A percentile compares a stretch with the other conserved stretches of the same genome.
These are phyloP conservation scores for Nicator chloris DNA, from an alignment of 2,113 vertebrate species.

Conservation along the genomic window DNA sequence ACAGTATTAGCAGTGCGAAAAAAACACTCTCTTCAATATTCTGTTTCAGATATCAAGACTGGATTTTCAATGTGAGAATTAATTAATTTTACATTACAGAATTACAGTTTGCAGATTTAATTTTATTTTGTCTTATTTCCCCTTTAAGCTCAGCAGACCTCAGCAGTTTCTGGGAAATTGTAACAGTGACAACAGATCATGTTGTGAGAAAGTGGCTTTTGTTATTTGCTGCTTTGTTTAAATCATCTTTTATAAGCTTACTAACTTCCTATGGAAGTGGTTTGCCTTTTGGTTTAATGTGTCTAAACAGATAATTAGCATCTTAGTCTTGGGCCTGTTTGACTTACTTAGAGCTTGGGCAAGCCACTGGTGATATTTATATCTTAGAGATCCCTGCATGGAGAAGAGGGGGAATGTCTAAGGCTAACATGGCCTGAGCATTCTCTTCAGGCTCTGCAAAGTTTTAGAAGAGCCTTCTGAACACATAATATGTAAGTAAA, in stretches of 20 bases:
- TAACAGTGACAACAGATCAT: background rate
- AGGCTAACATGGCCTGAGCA: background rate
- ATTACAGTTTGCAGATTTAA: background rate
- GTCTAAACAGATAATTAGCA: background rate
- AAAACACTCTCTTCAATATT: background rate
- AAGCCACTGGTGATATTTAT: background rate
- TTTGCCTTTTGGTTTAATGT: background rate
- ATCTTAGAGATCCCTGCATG: background rate
- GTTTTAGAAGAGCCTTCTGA: background rate
- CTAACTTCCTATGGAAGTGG: background rate
- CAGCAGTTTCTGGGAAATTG: background rate
- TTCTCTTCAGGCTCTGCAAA: background rate
- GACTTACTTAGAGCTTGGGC: background rate
- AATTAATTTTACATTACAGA: background rate
- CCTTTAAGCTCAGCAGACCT: background rate
- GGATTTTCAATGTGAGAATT: background rate
- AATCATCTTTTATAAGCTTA: background rate
- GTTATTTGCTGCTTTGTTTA: background rate
- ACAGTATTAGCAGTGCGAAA: background rate
- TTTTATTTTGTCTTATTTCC: background rate
- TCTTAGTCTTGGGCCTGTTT: background rate
- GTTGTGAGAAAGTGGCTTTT: background rate
- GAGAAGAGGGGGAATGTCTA: background rate
- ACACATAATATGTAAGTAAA: background rate
- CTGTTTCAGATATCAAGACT: background rate